Evolutionary conservation across 2,797 vertebrate species (phyloP), one percentile per base, ranked within the genome.

Genomic region (Danio kyathit): DNA sequence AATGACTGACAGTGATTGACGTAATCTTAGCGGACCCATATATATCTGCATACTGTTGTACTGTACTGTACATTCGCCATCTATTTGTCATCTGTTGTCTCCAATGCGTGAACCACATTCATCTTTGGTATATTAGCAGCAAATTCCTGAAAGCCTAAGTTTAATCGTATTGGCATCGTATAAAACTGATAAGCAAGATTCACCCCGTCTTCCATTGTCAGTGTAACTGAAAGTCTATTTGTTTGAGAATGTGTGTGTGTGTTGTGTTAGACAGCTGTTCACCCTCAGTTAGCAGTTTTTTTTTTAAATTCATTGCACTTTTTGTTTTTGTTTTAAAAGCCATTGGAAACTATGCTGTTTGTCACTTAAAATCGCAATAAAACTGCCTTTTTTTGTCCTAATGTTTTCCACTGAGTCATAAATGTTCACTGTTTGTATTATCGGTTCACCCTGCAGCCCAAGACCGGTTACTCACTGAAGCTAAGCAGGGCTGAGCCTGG

Each of bases 321-420:
- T 88, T 83, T 81, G 82, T 87, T 84, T 78, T 86, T 85, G 83
- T 89, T 86, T 87, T 72, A 84, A 86, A 81, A 80, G 78, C 73
- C 87, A 76, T 65, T 85, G 80, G 81, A 82, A 86, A 86, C 79
- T 86, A 78, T 77, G 81, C 86, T 86, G 85, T 88, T 84, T 85
- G 49, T 89, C 57, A 76, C 89, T 91, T 88, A 87, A 92, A 91
- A 91, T 81, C 89, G 91, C 93, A 94, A 94, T 93, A 94, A 94
- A 94, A 89, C 89, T 91, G 90, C 90, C 90, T 91, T 29, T 91
- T 89, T 86, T 93, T 87, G 51, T 87, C 90, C 83, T 74, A 81
- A 76, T 83, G 46, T 88, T 49, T 77, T 73, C 59, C 1, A 16
- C 79, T n/a, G 12, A 70, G 46, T 77, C 29, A 29, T 12, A 61